A percentile compares a stretch with the other conserved stretches of the same genome.
phyloP scores from a whole-genome alignment of 2,797 vertebrate genomes.

The Hydrophis major region DNA sequence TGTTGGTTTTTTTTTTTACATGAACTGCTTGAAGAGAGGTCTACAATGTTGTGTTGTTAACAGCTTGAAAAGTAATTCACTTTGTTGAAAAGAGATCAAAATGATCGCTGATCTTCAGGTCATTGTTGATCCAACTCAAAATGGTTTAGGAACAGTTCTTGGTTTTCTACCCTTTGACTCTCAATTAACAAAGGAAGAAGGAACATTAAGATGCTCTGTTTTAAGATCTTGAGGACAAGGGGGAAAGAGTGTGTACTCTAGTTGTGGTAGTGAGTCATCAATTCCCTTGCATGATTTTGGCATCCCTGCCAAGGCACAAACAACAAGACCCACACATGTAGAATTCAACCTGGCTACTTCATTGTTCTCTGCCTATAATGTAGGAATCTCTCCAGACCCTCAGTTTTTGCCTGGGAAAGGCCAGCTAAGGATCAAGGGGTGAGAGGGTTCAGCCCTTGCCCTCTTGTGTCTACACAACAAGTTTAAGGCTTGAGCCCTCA shows the following conservation, averaged over 20 bases:
- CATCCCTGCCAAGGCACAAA: not conserved
- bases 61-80: not conserved
- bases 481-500: not conserved
- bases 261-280: not conserved
- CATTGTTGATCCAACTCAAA: not conserved
- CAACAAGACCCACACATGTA: not conserved
- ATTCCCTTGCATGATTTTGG: not conserved
- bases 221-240: no score
- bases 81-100: accelerated
- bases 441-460: not conserved
- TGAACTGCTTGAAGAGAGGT: not conserved
- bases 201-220: not conserved
- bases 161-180: not conserved
- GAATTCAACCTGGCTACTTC: not conserved
- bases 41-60: accelerated
- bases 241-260: not conserved
- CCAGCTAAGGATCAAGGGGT: not conserved
- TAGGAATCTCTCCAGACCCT: not conserved
- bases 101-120: not conserved
- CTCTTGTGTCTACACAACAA: not conserved
- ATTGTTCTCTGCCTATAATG: not conserved
- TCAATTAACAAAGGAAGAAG: not conserved
- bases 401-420: not conserved
- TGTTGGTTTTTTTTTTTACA: not conserved
- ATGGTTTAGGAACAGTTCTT: not conserved